phyloP scores from a whole-genome alignment of 2,113 vertebrate species.

The Plotosus lineatus region DNA sequence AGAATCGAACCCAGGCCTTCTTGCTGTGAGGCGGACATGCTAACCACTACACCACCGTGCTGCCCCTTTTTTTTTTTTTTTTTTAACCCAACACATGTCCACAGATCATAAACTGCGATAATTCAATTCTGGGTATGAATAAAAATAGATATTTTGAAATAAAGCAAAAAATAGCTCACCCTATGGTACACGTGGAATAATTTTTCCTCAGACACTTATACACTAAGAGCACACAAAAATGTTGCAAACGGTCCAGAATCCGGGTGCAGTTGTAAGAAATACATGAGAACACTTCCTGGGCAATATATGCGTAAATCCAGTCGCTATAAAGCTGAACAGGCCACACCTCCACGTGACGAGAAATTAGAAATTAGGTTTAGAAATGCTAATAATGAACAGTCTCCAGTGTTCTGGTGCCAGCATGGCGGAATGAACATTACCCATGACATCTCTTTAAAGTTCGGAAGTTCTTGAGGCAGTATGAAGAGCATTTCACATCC shows the following conservation, averaged over 20 bases:
- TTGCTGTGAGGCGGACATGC: no score
- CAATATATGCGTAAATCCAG: background rate
- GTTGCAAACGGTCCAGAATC: background rate
- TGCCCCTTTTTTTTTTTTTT: no score
- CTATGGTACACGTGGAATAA: no score
- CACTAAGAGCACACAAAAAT: background rate
- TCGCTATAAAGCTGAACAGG: background rate
- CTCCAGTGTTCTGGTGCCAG: background rate
- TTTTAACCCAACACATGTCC: background rate
- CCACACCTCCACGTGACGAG: background rate
- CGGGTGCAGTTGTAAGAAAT: background rate
- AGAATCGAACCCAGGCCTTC: no score
- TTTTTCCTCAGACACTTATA: background rate
- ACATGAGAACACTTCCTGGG: background rate
- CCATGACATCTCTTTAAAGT: background rate
- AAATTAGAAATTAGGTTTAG: background rate
- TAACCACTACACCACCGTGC: no score
- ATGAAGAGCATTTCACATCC: background rate
- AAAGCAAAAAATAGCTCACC: background rate
- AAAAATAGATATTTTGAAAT: background rate
- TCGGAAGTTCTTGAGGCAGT: background rate
- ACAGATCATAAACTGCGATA: background rate
- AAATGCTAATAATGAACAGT: background rate
- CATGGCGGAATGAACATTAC: background rate
- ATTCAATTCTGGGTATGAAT: background rate